Percentiles rank a stretch among this genome's conserved stretches.
phyloP scores from a whole-genome alignment of 2,113 vertebrate species.

The Campylorhamphus procurvoides region DNA sequence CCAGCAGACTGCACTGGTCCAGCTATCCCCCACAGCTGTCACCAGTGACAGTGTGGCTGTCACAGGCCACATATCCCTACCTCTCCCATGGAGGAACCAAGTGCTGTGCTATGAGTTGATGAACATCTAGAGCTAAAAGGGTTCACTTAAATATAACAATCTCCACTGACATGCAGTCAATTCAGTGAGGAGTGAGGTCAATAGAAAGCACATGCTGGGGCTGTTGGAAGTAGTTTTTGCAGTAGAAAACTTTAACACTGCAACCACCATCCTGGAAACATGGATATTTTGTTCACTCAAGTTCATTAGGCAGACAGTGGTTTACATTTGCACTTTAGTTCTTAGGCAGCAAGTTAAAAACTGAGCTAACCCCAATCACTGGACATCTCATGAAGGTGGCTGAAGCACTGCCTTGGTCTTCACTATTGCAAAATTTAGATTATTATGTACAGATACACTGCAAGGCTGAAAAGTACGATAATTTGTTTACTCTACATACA shows the following conservation, averaged over 20 bases:
- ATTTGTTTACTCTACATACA: background rate
- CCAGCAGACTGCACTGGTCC: background rate
- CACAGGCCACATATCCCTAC: background rate
- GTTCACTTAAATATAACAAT: background rate
- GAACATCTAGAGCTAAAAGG: background rate
- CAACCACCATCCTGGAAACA: background rate
- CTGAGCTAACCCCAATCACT: background rate
- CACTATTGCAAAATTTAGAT: background rate
- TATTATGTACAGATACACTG: background rate
- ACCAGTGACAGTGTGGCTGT: fast-evolving
- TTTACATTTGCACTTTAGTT: background rate
- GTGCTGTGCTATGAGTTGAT: background rate
- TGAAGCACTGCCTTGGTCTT: background rate
- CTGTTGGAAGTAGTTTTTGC: background rate
- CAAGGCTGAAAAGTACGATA: background rate
- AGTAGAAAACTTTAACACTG: background rate
- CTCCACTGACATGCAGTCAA: background rate
- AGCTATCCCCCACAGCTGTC: background rate
- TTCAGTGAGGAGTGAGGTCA: background rate
- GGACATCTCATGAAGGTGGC: background rate
- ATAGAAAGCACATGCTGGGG: fast-evolving
- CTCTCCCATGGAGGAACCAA: background rate
- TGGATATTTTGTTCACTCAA: background rate
- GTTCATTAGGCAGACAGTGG: background rate
- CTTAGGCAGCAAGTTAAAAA: background rate